A percentile compares a stretch with the other conserved stretches of the same genome.
phyloP scores from a whole-genome alignment of 2,113 vertebrate genomes.

The Sinocyclocheilus grahami region DNA sequence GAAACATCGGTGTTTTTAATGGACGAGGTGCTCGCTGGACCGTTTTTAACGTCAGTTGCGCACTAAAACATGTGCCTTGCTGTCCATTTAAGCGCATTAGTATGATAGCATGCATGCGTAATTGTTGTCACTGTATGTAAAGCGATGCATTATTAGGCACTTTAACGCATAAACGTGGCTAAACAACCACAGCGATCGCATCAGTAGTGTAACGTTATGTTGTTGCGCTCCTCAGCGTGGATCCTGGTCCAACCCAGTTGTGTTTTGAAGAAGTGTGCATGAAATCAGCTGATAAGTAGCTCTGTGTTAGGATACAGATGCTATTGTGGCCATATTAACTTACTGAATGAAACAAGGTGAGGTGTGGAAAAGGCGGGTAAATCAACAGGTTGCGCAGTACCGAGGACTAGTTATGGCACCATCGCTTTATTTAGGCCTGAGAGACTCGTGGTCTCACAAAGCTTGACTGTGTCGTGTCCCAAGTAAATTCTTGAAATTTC shows the following conservation, averaged over 20 bases:
- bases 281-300: neutral
- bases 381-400: conserved; percentile 35
- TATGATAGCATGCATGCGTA: neutral
- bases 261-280: neutral
- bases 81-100: neutral
- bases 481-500: conserved; percentile 3
- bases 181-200: neutral
- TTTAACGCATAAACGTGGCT: neutral
- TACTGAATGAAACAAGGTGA: neutral
- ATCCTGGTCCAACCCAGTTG: neutral
- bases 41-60: neutral
- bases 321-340: neutral
- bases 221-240: neutral
- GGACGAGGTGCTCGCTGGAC: neutral
- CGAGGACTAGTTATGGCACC: neutral
- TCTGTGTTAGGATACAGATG: neutral
- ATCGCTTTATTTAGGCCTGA: neutral
- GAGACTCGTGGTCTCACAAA: conserved; percentile 13
- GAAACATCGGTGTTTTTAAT: neutral
- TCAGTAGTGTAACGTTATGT: neutral
- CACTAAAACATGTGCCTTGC: neutral
- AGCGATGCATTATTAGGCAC: neutral
- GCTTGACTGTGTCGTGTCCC: neutral
- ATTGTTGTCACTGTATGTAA: neutral
- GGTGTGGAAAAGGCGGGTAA: neutral